Percentiles rank a stretch among this genome's conserved stretches.
These are phyloP conservation scores for Trichomycterus rosablanca DNA, from an alignment of 2,113 vertebrate genomes.

Conservation along the genomic window DNA sequence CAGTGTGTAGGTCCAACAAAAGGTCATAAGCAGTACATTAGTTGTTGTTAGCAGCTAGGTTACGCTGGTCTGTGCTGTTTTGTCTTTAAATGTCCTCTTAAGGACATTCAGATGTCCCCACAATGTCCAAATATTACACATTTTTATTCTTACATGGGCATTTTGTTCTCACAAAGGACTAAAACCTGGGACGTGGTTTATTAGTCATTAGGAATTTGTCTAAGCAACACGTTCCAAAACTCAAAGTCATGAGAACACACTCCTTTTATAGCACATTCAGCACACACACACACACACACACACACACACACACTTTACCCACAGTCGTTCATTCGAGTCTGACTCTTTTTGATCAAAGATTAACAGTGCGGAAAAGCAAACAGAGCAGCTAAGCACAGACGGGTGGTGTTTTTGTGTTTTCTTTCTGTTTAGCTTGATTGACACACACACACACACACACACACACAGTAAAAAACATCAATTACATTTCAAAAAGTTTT, in stretches of 20 bases:
- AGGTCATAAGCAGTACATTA: too few species aligned
- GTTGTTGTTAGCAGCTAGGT: too few species aligned
- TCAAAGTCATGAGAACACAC: not conserved
- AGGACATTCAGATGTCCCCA: too few species aligned
- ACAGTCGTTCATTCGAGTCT: not conserved
- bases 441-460: not conserved
- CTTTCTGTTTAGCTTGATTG: constrained; percentile 3
- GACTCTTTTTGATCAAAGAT: constrained; percentile 6
- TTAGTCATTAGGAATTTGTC: constrained; percentile 21
- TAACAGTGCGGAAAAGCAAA: constrained; percentile 17
- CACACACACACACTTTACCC: constrained; percentile 1
- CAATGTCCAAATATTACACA: too few species aligned
- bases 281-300: constrained; percentile 19
- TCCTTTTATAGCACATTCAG: not conserved
- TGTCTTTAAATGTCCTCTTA: not conserved
- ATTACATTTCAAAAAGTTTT: too few species aligned
- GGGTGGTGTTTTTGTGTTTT: not conserved
- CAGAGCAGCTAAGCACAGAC: not conserved
- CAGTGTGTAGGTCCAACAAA: too few species aligned
- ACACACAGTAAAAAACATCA: not conserved
- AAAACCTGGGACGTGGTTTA: too few species aligned
- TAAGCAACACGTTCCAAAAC: not conserved
- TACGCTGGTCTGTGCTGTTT: too few species aligned
- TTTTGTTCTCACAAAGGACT: not conserved
- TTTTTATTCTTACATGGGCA: not conserved